Conservation (phyloP, 2,797 vertebrate genomes). For the Hydrocynus forskahlii region DNA sequence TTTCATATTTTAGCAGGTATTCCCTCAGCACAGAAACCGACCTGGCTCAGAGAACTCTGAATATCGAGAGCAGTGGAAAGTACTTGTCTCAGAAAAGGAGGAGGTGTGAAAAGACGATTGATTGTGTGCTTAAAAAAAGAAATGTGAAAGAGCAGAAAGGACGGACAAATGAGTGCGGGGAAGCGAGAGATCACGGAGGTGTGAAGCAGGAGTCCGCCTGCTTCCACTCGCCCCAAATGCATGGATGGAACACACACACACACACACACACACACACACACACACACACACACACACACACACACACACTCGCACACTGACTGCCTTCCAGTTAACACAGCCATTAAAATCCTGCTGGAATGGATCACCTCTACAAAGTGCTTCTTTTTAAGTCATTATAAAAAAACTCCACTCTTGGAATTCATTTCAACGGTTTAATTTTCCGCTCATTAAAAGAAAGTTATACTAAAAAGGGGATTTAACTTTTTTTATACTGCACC, state of each 20-base stretch:
- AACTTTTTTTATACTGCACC: slow-evolving; percentile 44
- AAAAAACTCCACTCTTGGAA: slow-evolving; percentile 47
- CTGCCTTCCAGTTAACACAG: slow-evolving; percentile 33
- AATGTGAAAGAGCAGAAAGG: background rate
- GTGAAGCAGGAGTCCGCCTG: slow-evolving; percentile 26
- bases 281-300: background rate
- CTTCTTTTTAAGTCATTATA: slow-evolving; percentile 45
- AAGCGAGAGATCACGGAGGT: slow-evolving; percentile 26
- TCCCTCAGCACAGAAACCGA: background rate
- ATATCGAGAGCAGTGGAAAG: background rate
- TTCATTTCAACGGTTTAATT: slow-evolving; percentile 53
- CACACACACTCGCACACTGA: background rate
- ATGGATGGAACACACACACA: background rate
- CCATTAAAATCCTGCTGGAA: slow-evolving; percentile 41
- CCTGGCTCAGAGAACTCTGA: background rate
- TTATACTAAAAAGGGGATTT: slow-evolving; percentile 49
- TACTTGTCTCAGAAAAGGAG: background rate
- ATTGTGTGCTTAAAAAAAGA: background rate
- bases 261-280: too few species aligned
- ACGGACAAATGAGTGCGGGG: background rate
- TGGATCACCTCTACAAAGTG: slow-evolving; percentile 19
- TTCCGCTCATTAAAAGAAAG: slow-evolving; percentile 61
- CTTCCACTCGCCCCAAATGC: slow-evolving; percentile 12
- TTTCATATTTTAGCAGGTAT: background rate
- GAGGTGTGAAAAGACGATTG: background rate